These are phyloP conservation scores for Quadroppia sp. DNA, from an alignment of 2,888 invertebrate genomes.

Conservation along the genomic window DNA sequence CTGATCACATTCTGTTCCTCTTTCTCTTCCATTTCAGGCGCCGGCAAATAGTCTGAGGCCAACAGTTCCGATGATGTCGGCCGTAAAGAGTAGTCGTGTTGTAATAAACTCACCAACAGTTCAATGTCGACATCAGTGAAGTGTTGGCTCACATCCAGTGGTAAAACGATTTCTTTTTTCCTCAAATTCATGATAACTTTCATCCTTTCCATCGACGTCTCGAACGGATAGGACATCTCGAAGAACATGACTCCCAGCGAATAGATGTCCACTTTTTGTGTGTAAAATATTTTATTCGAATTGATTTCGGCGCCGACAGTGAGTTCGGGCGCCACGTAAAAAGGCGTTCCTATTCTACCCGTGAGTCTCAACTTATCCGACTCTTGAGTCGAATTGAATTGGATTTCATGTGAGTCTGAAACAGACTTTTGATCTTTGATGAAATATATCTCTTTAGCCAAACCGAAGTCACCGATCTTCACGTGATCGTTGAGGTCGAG, in stretches of 20 bases:
- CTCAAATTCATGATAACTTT: constrained; percentile 70
- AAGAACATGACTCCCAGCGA: constrained; percentile 87
- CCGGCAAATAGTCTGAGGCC: constrained; percentile 74
- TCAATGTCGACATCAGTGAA: constrained; percentile 51
- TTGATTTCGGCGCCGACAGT: constrained; percentile 2
- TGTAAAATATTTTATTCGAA: constrained; percentile 38
- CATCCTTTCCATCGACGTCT: constrained; percentile 87
- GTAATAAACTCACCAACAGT: constrained; percentile 66
- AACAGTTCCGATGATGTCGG: constrained; percentile 82
- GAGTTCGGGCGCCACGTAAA: constrained; percentile 93
- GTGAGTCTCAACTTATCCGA: constrained; percentile 12
- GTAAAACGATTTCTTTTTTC: constrained; percentile 65
- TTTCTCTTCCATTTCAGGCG: constrained; percentile 77
- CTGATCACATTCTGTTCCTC: constrained; percentile 75
- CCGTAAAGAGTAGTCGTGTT: constrained; percentile 74
- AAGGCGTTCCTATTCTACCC: constrained; percentile 74
- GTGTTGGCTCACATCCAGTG: constrained; percentile 62
- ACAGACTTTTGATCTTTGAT: constrained; percentile 49
- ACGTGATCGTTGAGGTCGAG: constrained; percentile 84
- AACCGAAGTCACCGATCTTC: constrained; percentile 96
- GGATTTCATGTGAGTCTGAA: neutral
- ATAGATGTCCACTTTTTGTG: constrained; percentile 69
- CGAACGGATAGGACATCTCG: constrained; percentile 85
- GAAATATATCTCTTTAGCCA: constrained; percentile 74
- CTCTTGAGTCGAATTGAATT: neutral